phyloP scores from a whole-genome alignment of 2,797 vertebrate species.

The Malacoctenus gilli region DNA sequence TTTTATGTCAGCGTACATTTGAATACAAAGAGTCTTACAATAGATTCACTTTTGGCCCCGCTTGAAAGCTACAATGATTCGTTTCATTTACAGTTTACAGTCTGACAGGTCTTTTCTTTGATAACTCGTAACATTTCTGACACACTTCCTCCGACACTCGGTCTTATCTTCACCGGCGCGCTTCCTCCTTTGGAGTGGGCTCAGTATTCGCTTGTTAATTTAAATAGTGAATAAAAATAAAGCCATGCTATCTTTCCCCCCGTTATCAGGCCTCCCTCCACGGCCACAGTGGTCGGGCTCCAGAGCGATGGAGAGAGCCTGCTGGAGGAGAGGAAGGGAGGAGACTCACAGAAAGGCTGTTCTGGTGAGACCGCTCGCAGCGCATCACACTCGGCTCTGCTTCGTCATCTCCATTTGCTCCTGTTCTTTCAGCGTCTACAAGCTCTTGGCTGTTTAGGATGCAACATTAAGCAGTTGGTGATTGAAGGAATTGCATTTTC shows the following conservation, averaged over 20 bases:
- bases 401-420: conserved; percentile 21
- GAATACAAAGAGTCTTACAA: neutral
- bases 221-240: neutral
- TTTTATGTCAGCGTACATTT: conserved; percentile 9
- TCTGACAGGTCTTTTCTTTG: too few species aligned
- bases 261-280: conserved; percentile 89
- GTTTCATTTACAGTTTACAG: too few species aligned
- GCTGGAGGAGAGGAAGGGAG: conserved; percentile 90
- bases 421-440: conserved; percentile 3
- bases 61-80: neutral
- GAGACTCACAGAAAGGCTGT: conserved; percentile 87
- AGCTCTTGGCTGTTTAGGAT: neutral
- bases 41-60: neutral
- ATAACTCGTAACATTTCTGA: too few species aligned
- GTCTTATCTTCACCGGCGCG: neutral
- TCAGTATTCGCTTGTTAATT: too few species aligned
- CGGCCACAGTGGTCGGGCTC: conserved; percentile 89
- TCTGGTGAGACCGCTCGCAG: conserved; percentile 77
- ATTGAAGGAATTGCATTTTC: conserved; percentile 2
- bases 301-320: conserved; percentile 89
- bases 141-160: neutral
- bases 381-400: conserved; percentile 32
- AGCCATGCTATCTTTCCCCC: conserved; percentile 27
- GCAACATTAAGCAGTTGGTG: neutral
- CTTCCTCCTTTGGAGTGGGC: neutral